Evolutionary conservation across 1,140 invertebrate species (phyloP), one percentile per base, ranked within the genome.

Genomic region (Penaeus vannamei): DNA sequence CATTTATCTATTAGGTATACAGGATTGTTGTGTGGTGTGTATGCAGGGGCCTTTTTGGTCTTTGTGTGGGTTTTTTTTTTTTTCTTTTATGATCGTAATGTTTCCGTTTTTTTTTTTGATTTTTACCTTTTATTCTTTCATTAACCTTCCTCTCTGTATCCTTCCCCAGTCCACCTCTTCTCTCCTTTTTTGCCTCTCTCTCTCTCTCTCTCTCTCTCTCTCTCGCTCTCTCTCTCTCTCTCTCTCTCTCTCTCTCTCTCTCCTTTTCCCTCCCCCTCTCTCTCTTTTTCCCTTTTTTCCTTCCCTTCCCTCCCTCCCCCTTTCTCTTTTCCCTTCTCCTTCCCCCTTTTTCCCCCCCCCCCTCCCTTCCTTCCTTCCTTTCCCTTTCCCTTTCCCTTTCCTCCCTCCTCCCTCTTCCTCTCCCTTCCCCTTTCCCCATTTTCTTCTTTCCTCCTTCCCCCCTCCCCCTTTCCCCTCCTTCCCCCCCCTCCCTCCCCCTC

Each of bases 271-370:
- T 64, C 62, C n/a, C 62, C n/a, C 62, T 64, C 62, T 64, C 62
- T 64, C 62, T 64, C 62, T 64, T n/a, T 64, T n/a, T 64, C 62
- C n/a, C 62, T 64, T n/a, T 64, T n/a, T 64, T n/a, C n/a, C 62
- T 64, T 64, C n/a, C n/a, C n/a, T 64, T n/a, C n/a, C n/a, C n/a
- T n/a, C n/a, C n/a, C n/a, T n/a, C n/a, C n/a, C n/a, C n/a, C n/a
- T 64, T n/a, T 64, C n/a, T 64, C 62, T 64, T 64, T 17, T 19
- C 62, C 62, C 17, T n/a, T 17, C 62, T n/a, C n/a, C 62, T 17
- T 64, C 17, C n/a, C 17, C 62, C 17, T 64, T 64, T 19, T 64
- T 64, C 62, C 17, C n/a, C 17, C 62, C 62, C 62, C 17, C 62
- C n/a, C n/a, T 17, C 62, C 62, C n/a, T n/a, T n/a, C n/a, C 62